phyloP scores from a whole-genome alignment of 1,140 invertebrate species.

The Drosophila triauraria region DNA sequence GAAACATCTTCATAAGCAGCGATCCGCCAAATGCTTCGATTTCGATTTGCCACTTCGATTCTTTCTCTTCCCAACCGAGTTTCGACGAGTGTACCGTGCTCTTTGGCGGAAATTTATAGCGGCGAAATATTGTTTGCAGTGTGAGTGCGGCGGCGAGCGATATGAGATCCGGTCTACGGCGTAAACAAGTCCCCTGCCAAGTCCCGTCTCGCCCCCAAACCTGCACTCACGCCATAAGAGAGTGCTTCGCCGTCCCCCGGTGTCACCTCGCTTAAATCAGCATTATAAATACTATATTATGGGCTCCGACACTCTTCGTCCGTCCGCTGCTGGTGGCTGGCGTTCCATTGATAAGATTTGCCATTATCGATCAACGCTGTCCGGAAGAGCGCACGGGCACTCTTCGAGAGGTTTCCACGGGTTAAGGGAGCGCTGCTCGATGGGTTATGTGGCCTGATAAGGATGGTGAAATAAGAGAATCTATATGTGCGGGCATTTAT shows the following conservation, averaged over 20 bases:
- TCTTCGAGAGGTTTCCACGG: constrained; percentile 42
- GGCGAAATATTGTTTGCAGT: constrained; percentile 41
- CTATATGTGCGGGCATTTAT: constrained; percentile 14
- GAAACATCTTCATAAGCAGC: constrained; percentile 36
- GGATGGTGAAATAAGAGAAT: constrained; percentile 47
- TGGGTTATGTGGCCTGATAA: constrained; percentile 14
- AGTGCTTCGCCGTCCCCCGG: constrained; percentile 15
- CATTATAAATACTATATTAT: constrained; percentile 45
- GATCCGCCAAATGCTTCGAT: constrained; percentile 8
- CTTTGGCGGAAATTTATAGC: constrained; percentile 39
- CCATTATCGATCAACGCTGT: constrained; percentile 23
- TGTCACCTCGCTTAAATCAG: constrained; percentile 2
- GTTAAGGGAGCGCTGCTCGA: constrained; percentile 39
- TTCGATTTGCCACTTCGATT: constrained; percentile 14
- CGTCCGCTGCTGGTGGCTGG: not conserved
- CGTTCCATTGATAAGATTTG: constrained; percentile 39
- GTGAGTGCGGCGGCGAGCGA: constrained; percentile 15
- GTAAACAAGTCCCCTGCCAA: constrained; percentile 34
- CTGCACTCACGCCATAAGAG: constrained; percentile 49
- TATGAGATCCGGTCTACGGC: constrained; percentile 43
- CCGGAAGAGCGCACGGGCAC: constrained; percentile 25
- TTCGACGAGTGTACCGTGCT: constrained; percentile 48
- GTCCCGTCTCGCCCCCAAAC: not conserved
- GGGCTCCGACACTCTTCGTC: constrained; percentile 14
- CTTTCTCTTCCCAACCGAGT: constrained; percentile 42